phyloP scores from a whole-genome alignment of 2,113 vertebrate genomes.

The Brachirus orientalis region DNA sequence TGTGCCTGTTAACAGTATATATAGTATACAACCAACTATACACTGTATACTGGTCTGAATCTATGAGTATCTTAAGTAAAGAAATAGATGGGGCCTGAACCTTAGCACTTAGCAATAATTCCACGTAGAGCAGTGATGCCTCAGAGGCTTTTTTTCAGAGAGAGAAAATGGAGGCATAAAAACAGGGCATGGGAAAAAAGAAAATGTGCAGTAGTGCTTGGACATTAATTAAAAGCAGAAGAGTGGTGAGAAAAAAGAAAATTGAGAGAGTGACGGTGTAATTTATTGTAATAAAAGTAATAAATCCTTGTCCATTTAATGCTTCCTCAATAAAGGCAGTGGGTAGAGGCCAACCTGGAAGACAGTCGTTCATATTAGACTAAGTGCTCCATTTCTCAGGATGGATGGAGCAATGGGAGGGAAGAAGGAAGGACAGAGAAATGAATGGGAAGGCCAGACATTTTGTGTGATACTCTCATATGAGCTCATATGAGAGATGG shows the following conservation, averaged over 20 bases:
- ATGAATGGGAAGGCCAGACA: slow-evolving; percentile 50
- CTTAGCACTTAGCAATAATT: neutral
- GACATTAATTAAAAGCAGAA: slow-evolving; percentile 11
- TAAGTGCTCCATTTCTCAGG: slow-evolving; percentile 65
- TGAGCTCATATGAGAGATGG: slow-evolving; percentile 56
- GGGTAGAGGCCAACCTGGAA: slow-evolving; percentile 46
- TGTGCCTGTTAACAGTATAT: neutral
- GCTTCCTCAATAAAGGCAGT: slow-evolving; percentile 48
- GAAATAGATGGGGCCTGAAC: neutral
- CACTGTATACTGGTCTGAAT: neutral
- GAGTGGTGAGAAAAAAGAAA: slow-evolving; percentile 6
- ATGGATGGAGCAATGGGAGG: neutral
- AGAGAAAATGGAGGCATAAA: neutral
- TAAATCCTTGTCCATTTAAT: slow-evolving; percentile 59
- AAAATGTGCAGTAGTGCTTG: neutral
- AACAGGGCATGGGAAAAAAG: neutral
- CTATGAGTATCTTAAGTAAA: neutral
- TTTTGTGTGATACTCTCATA: slow-evolving; percentile 54
- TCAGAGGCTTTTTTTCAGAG: neutral
- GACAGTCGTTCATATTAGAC: slow-evolving; percentile 62
- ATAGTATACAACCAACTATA: neutral
- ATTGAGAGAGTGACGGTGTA: slow-evolving; percentile 44
- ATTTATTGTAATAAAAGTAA: slow-evolving; percentile 44
- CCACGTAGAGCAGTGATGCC: neutral
- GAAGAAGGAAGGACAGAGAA: slow-evolving; percentile 10